phyloP scores from a whole-genome alignment of 2,113 vertebrate genomes.

The Meleagris gallopavo region DNA sequence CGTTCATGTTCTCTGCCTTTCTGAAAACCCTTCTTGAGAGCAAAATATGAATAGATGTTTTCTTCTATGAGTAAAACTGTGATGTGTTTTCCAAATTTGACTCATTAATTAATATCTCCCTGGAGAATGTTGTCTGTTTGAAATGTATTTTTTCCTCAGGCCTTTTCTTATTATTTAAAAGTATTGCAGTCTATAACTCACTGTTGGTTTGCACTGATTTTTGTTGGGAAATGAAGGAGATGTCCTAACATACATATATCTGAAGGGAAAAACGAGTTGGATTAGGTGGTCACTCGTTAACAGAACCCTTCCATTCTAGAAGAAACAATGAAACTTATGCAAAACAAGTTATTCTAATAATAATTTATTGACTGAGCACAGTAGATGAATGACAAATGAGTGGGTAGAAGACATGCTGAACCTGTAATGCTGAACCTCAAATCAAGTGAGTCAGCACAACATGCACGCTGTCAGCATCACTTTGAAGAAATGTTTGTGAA shows the following conservation, averaged over 20 bases:
- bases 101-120: neutral
- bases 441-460: neutral
- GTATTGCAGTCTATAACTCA: neutral
- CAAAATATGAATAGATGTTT: neutral
- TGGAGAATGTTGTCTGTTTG: neutral
- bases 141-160: neutral
- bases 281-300: neutral
- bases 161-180: neutral
- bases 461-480: slow-evolving; percentile 5
- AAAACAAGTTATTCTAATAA: slow-evolving; percentile 16
- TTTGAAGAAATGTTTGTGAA: slow-evolving; percentile 33
- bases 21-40: neutral
- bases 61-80: neutral
- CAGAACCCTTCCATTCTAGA: neutral
- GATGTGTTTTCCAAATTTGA: neutral
- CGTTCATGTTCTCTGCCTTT: neutral
- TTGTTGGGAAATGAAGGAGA: neutral
- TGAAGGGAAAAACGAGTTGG: neutral
- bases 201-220: neutral
- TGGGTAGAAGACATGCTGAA: slow-evolving; percentile 3
- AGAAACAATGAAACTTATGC: neutral
- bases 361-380: slow-evolving; percentile 54
- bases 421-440: neutral
- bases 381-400: slow-evolving; percentile 48
- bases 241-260: neutral